Evolutionary conservation across 2,113 vertebrate species (phyloP).

Genomic region (Cranoglanis bouderius): DNA sequence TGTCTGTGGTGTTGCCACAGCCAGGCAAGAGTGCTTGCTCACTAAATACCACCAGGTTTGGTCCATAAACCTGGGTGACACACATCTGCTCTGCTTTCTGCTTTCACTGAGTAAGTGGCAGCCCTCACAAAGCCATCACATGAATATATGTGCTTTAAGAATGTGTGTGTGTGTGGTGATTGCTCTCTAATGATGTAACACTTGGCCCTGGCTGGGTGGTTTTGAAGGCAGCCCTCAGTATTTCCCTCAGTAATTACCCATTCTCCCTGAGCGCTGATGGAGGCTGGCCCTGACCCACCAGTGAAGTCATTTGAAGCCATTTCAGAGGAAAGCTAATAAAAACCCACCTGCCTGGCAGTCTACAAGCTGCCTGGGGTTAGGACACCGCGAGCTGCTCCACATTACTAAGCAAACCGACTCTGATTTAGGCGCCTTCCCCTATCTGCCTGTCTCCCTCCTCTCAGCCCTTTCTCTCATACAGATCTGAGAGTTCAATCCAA

Average conservation of each 20-base stretch:
- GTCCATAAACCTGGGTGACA: conserved; percentile 54
- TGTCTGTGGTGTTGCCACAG: conserved; percentile 45
- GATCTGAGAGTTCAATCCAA: neutral
- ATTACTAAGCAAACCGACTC: conserved; percentile 35
- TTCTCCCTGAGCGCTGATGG: conserved; percentile 52
- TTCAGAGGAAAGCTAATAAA: conserved; percentile 60
- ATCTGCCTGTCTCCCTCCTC: conserved; percentile 23
- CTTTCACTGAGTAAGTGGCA: conserved; percentile 46
- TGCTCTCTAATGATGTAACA: conserved; percentile 62
- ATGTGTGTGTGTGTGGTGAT: conserved; percentile 48
- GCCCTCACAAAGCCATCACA: conserved; percentile 43
- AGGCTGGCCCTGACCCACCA: conserved; percentile 60
- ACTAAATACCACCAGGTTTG: conserved; percentile 53
- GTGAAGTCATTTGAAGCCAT: conserved; percentile 60
- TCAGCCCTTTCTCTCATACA: conserved; percentile 22
- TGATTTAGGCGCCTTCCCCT: conserved; percentile 32
- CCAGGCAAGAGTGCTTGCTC: conserved; percentile 29
- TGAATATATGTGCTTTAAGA: conserved; percentile 32
- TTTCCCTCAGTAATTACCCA: conserved; percentile 60
- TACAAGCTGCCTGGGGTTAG: conserved; percentile 30
- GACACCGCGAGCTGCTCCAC: conserved; percentile 41
- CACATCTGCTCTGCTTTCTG: conserved; percentile 53
- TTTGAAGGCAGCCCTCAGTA: conserved; percentile 54
- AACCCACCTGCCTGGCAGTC: conserved; percentile 59
- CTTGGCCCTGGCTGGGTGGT: conserved; percentile 57